Percentiles rank a stretch among this genome's conserved stretches.
phyloP scores from a whole-genome alignment of 1,140 invertebrate genomes.

The Dendrolimus punctatus region DNA sequence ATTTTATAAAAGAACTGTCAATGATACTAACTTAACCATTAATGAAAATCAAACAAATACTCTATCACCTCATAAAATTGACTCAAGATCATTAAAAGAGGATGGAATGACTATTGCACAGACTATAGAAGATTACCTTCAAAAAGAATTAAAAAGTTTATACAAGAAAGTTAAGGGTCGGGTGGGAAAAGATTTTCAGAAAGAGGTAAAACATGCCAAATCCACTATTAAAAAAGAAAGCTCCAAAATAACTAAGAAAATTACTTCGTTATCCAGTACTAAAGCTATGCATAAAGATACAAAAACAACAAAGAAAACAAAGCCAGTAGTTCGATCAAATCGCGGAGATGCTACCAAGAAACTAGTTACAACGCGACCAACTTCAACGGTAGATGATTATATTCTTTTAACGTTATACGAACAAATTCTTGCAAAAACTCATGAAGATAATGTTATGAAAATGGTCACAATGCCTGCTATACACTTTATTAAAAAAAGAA shows the following conservation, averaged over 20 bases:
- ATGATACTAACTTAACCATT: not conserved
- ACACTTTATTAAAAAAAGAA: conserved; percentile 4
- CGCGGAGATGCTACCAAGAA: not conserved
- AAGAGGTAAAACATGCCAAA: conserved; percentile 25
- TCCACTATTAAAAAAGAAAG: conserved; percentile 13
- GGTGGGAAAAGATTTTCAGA: conserved; percentile 24
- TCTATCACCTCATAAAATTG: conserved; percentile 11
- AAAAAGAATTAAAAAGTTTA: conserved; percentile 34
- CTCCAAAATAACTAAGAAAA: conserved; percentile 12
- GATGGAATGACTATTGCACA: conserved; percentile 25
- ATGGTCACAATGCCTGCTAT: conserved; percentile 19
- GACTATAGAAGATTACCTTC: conserved; percentile 28
- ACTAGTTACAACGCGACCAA: not conserved
- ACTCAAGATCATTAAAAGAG: conserved; percentile 24
- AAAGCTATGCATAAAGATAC: too few species aligned
- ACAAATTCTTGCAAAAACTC: conserved; percentile 31
- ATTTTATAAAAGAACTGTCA: conserved; percentile 7
- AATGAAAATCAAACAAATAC: not conserved
- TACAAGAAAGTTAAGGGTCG: conserved; percentile 35
- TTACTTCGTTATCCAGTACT: not conserved
- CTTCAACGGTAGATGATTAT: conserved; percentile 31
- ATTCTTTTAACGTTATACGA: conserved; percentile 41
- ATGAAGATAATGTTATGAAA: conserved; percentile 29
- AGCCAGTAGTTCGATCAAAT: not conserved
- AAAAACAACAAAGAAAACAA: conserved; percentile 2